Percentiles rank a stretch among this genome's conserved stretches.
Evolutionary conservation across 2,797 vertebrate species (phyloP).

Genomic region (Manis pentadactyla): DNA sequence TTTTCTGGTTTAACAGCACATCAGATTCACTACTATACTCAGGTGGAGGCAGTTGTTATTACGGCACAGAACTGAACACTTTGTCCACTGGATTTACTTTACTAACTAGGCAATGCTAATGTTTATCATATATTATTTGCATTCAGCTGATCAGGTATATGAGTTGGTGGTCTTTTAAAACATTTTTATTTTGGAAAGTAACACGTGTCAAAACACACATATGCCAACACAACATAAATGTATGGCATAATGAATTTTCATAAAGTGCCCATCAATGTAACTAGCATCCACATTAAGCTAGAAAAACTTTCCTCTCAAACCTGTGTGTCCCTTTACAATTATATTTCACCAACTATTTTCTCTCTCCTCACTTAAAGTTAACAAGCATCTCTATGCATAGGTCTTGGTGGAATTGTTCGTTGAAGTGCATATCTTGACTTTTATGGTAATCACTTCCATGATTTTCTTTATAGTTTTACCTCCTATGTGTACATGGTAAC

Average conservation of each 20-base stretch:
- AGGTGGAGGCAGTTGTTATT: not conserved
- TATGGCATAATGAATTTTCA: not conserved
- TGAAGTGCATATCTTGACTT: not conserved
- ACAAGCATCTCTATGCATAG: not conserved
- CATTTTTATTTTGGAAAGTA: not conserved
- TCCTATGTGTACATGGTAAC: not conserved
- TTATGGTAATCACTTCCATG: not conserved
- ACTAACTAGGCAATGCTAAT: not conserved
- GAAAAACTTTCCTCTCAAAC: not conserved
- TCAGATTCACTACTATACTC: not conserved
- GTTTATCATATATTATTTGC: not conserved
- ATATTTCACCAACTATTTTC: not conserved
- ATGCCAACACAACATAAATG: not conserved
- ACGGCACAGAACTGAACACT: not conserved
- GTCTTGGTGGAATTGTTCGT: too few species aligned
- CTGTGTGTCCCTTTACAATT: not conserved
- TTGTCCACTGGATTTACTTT: not conserved
- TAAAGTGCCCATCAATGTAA: not conserved
- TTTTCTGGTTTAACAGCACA: not conserved
- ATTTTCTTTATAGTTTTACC: not conserved
- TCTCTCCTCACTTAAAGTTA: not conserved
- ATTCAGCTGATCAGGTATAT: not conserved
- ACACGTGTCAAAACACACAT: not conserved
- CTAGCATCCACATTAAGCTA: not conserved
- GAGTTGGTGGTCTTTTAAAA: not conserved